phyloP scores from a whole-genome alignment of 30 jellyfish, hydroid and myxozoan species.

The Aurelia coerulea region DNA sequence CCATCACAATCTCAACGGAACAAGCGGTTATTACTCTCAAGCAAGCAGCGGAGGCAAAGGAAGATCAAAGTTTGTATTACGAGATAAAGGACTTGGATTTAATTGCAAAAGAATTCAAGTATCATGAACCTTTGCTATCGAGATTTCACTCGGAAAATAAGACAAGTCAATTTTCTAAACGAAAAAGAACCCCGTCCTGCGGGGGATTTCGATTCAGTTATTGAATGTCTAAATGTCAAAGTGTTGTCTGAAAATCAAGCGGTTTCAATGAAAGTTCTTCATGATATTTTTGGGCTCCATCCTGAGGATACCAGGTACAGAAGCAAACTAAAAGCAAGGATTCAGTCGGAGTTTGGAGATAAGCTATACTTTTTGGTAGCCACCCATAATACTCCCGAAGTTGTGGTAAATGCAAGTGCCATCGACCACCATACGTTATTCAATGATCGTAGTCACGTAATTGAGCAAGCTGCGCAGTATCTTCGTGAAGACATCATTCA shows the following conservation, averaged over 20 bases:
- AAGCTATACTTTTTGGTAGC: conserved; percentile 27
- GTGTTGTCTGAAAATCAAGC: conserved; percentile 3
- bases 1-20: too few relatives aligned
- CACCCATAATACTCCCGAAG: conserved; percentile 34
- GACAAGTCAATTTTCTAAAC: too few relatives aligned
- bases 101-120: too few relatives aligned
- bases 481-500: conserved; percentile 36
- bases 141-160: too few relatives aligned
- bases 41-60: too few relatives aligned
- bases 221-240: background rate
- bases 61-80: too few relatives aligned
- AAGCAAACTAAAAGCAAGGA: conserved; percentile 3
- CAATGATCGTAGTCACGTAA: conserved; percentile 26
- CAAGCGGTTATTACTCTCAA: too few relatives aligned
- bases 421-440: conserved; percentile 31
- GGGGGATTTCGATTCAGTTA: background rate
- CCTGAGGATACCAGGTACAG: conserved; percentile 14
- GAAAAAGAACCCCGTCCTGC: background rate
- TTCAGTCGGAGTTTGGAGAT: conserved; percentile 17
- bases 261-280: conserved; percentile 20
- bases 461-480: conserved; percentile 64
- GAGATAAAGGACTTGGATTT: too few relatives aligned
- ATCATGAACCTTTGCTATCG: background rate
- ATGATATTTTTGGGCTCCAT: background rate
- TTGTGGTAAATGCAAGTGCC: conserved; percentile 40